Conservation (phyloP, 2,113 vertebrate genomes). For the Ceyx cyanopectus region DNA sequence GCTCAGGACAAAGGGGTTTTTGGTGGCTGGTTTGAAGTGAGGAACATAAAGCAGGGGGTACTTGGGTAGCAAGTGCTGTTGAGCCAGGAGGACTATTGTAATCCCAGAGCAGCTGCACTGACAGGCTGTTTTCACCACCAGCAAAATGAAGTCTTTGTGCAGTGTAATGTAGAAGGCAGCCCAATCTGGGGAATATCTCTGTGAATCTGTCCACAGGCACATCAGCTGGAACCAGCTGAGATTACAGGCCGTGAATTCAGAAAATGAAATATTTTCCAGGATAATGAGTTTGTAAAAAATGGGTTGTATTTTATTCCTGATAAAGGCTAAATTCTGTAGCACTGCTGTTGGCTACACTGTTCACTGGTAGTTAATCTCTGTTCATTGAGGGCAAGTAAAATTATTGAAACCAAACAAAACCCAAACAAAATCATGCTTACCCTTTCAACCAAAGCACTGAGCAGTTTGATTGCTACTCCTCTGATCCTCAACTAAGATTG, state of each 20-base stretch:
- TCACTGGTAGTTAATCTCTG: neutral
- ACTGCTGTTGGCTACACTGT: neutral
- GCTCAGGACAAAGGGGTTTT: neutral
- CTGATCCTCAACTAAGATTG: neutral
- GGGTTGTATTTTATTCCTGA: neutral
- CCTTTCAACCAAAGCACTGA: neutral
- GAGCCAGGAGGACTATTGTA: conserved; percentile 46
- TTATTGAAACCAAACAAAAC: neutral
- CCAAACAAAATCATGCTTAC: neutral
- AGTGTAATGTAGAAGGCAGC: conserved; percentile 24
- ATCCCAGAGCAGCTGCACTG: conserved; percentile 47
- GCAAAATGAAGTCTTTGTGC: conserved; percentile 67
- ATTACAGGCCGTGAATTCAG: neutral
- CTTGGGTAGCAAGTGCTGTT: conserved; percentile 9
- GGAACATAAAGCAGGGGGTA: neutral
- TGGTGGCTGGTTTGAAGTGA: neutral
- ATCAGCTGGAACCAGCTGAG: conserved; percentile 47
- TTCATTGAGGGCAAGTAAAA: neutral
- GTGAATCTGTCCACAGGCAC: neutral
- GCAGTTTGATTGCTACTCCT: neutral
- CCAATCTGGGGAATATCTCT: conserved; percentile 45
- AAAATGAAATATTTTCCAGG: conserved; percentile 17
- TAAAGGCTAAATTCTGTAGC: neutral
- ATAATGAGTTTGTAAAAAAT: neutral
- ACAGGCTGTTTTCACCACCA: conserved; percentile 47